phyloP scores from a whole-genome alignment of 2,888 invertebrate species.

The Drosophila neoperkinsi region DNA sequence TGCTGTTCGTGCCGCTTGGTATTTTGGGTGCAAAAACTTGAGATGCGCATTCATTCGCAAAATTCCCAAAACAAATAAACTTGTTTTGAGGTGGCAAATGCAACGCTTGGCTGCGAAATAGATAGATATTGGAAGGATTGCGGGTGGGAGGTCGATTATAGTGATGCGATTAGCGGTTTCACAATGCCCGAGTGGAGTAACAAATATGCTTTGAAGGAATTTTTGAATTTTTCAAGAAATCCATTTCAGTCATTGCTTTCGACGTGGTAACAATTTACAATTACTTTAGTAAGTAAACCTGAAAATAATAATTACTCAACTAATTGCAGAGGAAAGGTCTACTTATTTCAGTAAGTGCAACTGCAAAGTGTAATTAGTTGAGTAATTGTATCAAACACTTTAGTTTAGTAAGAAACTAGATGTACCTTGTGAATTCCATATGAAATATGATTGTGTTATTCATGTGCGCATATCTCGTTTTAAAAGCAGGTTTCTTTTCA shows the following conservation, averaged over 20 bases:
- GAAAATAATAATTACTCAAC: neutral
- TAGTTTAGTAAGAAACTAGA: neutral
- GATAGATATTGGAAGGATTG: neutral
- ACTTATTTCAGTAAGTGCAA: neutral
- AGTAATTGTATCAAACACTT: neutral
- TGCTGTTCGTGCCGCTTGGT: constrained; percentile 52
- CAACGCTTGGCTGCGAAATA: neutral
- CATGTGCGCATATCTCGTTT: neutral
- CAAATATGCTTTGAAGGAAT: neutral
- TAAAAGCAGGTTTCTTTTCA: neutral
- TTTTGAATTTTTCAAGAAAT: neutral
- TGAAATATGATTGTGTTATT: neutral
- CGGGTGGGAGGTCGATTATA: constrained; percentile 6
- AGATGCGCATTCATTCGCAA: constrained; percentile 65
- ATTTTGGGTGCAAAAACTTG: constrained; percentile 24
- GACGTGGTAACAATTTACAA: neutral
- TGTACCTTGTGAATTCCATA: neutral
- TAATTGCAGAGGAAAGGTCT: neutral
- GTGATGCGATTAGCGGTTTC: constrained; percentile 42
- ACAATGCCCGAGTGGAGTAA: constrained; percentile 1
- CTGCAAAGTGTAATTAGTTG: neutral
- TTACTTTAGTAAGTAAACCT: neutral
- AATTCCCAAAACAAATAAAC: constrained; percentile 80
- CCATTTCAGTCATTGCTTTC: neutral
- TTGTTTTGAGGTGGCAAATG: constrained; percentile 46